These are phyloP conservation scores for Mechanitis mazaeus DNA, from an alignment of 2,888 invertebrate species.

Conservation along the genomic window DNA sequence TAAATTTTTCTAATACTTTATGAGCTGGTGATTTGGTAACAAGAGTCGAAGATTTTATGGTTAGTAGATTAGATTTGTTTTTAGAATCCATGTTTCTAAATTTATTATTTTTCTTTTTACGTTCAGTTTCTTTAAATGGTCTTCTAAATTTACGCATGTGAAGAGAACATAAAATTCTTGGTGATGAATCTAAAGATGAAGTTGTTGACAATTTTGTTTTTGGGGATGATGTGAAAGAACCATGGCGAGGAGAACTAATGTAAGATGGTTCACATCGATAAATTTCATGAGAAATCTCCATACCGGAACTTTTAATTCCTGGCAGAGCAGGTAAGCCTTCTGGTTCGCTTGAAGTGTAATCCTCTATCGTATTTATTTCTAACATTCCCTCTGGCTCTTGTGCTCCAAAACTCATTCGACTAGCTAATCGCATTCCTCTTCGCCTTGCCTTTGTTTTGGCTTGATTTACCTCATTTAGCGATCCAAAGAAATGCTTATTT, in stretches of 20 bases:
- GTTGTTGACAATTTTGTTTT: conserved; percentile 41
- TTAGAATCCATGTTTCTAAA: conserved; percentile 17
- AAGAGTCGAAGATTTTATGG: conserved; percentile 44
- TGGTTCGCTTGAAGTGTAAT: conserved; percentile 37
- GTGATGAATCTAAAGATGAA: conserved; percentile 49
- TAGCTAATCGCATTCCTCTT: conserved; percentile 42
- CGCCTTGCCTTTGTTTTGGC: conserved; percentile 54
- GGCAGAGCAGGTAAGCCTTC: conserved; percentile 48
- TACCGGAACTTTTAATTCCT: conserved; percentile 38
- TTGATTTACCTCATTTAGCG: conserved; percentile 44
- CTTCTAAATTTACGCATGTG: conserved; percentile 40
- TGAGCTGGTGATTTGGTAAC: conserved; percentile 47
- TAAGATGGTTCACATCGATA: conserved; percentile 53
- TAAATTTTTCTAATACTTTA: conserved; percentile 55
- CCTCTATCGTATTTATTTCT: conserved; percentile 26
- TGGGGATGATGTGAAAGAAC: conserved; percentile 42
- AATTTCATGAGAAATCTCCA: conserved; percentile 38
- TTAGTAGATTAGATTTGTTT: conserved; percentile 34
- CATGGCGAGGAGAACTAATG: conserved; percentile 52
- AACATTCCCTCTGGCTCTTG: conserved; percentile 55
- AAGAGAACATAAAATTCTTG: conserved; percentile 50
- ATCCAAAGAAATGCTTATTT: conserved; percentile 47
- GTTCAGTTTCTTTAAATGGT: conserved; percentile 36
- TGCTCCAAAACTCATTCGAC: conserved; percentile 45
- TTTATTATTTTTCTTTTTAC: conserved; percentile 25